A percentile compares a stretch with the other conserved stretches of the same genome.
Conservation (phyloP, 2,888 invertebrate genomes). For the Enoplolaimus lenunculus region DNA sequence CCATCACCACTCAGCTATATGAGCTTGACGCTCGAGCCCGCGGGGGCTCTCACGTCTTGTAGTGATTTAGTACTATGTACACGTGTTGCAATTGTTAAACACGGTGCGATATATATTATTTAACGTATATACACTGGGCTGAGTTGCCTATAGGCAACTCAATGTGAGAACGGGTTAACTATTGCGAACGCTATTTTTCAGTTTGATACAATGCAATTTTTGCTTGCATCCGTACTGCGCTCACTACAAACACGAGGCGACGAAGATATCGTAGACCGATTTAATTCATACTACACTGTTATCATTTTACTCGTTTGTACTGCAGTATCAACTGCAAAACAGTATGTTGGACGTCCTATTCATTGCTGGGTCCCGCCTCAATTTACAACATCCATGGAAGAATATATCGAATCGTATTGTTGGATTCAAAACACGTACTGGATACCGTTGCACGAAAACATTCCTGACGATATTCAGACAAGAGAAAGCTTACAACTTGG, state of each 20-base stretch:
- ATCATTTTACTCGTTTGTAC: constrained; percentile 4
- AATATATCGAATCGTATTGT: constrained; percentile 17
- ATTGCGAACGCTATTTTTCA: too few relatives aligned
- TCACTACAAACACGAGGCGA: constrained; percentile 1
- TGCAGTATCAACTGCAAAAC: neutral
- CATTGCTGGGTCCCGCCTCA: constrained; percentile 19
- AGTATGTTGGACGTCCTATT: constrained; percentile 12
- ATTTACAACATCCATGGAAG: constrained; percentile 15
- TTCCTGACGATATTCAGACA: constrained; percentile 12
- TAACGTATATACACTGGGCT: too few relatives aligned
- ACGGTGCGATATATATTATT: too few relatives aligned
- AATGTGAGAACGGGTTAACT: too few relatives aligned
- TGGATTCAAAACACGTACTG: constrained; percentile 20
- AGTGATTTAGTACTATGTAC: too few relatives aligned
- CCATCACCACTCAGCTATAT: too few relatives aligned
- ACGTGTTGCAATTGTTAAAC: too few relatives aligned
- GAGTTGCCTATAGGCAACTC: too few relatives aligned
- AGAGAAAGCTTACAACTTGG: constrained; percentile 12
- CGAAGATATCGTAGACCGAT: constrained; percentile 16
- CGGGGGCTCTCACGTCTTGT: too few relatives aligned
- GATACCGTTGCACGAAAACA: constrained; percentile 17
- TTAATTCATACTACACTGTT: constrained; percentile 6
- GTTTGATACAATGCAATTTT: neutral
- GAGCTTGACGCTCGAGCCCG: too few relatives aligned
- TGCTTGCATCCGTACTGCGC: neutral